Evolutionary conservation across 2,888 invertebrate species (phyloP).

Genomic region (Xestia sexstrigata): DNA sequence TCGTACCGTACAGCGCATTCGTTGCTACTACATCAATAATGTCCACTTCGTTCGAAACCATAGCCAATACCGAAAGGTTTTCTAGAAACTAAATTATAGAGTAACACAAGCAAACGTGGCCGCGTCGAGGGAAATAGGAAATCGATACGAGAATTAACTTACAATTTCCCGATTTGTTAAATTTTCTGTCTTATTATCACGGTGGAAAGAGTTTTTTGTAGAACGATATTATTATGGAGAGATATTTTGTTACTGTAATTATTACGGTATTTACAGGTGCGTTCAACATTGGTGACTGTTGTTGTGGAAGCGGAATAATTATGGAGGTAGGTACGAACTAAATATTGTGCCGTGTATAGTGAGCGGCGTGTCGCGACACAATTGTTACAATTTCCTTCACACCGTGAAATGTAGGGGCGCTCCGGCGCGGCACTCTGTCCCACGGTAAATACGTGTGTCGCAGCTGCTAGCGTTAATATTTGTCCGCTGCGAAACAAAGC

Average conservation of each 20-base stretch:
- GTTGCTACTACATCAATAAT: slow-evolving; percentile 56
- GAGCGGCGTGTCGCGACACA: slow-evolving; percentile 16
- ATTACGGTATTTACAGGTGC: slow-evolving; percentile 2
- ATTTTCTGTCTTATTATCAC: slow-evolving; percentile 25
- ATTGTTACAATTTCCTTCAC: slow-evolving; percentile 48
- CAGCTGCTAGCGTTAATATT: slow-evolving; percentile 83
- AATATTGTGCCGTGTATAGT: slow-evolving; percentile 23
- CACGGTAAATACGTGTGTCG: slow-evolving; percentile 67
- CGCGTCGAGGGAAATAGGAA: slow-evolving; percentile 49
- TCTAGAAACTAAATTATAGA: slow-evolving; percentile 47
- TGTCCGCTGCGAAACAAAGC: slow-evolving; percentile 81
- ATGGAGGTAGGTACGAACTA: slow-evolving; percentile 14
- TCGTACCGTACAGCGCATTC: slow-evolving; percentile 36
- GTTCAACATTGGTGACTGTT: slow-evolving; percentile 6
- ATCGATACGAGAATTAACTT: slow-evolving; percentile 50
- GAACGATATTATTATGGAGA: slow-evolving; percentile 12
- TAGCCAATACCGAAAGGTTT: slow-evolving; percentile 48
- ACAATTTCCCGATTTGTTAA: slow-evolving; percentile 33
- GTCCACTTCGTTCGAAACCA: slow-evolving; percentile 47
- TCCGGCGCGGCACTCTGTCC: slow-evolving; percentile 23
- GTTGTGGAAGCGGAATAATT: slow-evolving; percentile 27
- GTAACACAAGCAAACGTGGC: slow-evolving; percentile 44
- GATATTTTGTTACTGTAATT: slow-evolving; percentile 13
- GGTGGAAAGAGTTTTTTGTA: slow-evolving; percentile 1
- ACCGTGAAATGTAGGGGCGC: slow-evolving; percentile 41